Conservation (phyloP, 1,140 invertebrate species). For the Bombus confusus region DNA sequence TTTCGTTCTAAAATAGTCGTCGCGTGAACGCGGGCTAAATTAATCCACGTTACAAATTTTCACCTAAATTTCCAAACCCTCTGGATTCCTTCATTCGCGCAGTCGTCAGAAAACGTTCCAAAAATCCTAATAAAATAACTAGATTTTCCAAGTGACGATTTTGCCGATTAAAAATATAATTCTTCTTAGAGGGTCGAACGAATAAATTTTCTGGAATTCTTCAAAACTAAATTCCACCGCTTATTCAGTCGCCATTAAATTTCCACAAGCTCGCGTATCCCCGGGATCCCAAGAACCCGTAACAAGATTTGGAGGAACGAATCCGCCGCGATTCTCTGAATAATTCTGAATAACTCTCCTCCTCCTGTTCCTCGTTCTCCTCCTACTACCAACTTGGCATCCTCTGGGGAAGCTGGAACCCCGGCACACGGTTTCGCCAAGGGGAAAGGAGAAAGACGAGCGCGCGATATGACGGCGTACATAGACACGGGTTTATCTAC, state of each 20-base stretch:
- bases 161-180: background rate
- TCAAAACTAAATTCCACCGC: background rate
- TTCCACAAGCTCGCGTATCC: background rate
- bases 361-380: background rate
- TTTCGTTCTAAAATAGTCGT: no score
- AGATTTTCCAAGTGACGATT: background rate
- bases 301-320: background rate
- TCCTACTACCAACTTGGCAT: slow-evolving; percentile 7
- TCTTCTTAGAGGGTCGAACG: no score
- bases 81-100: background rate
- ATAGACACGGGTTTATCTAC: slow-evolving; percentile 73
- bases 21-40: no score
- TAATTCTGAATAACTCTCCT: slow-evolving; percentile 25
- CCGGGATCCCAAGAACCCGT: background rate
- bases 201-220: background rate
- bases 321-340: background rate
- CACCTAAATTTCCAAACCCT: background rate
- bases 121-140: background rate
- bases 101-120: rapidly evolving
- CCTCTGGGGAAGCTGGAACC: slow-evolving; percentile 21
- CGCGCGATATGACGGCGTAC: slow-evolving; percentile 63
- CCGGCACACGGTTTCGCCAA: background rate
- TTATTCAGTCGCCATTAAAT: background rate
- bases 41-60: no score
- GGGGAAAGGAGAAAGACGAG: slow-evolving; percentile 21